Percentiles rank a stretch among this genome's conserved stretches.
Evolutionary conservation across 2,888 invertebrate genomes (phyloP).

Genomic region (Antheraea yamamai): DNA sequence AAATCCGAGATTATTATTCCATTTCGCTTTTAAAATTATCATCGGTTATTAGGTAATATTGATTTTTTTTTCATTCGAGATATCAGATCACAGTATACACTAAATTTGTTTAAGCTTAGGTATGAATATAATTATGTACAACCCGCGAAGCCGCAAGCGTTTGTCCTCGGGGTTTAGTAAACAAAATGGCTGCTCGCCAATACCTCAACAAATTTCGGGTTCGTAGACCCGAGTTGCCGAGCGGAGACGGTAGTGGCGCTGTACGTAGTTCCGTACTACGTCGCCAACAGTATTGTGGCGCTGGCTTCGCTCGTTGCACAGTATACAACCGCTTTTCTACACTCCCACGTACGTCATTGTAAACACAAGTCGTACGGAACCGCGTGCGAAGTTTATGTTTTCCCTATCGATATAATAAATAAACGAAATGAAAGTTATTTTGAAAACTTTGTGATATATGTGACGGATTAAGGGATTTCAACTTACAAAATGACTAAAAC

Average conservation of each 20-base stretch:
- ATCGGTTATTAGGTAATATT: neutral
- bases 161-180: conserved; percentile 40
- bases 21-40: neutral
- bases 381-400: conserved; percentile 57
- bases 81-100: neutral
- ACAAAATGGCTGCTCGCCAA: conserved; percentile 72
- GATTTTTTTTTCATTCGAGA: neutral
- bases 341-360: conserved; percentile 77
- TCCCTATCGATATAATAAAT: conserved; percentile 53
- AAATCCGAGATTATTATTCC: neutral
- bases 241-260: conserved; percentile 59
- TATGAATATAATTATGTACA: neutral
- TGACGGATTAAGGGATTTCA: conserved; percentile 34
- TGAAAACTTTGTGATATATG: conserved; percentile 53
- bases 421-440: conserved; percentile 57
- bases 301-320: conserved; percentile 55
- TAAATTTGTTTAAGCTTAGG: neutral
- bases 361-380: conserved; percentile 62
- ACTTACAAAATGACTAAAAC: conserved; percentile 80
- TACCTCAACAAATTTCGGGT: conserved; percentile 35
- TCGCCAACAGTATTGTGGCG: conserved; percentile 55
- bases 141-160: neutral
- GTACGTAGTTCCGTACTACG: conserved; percentile 65
- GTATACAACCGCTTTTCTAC: conserved; percentile 48
- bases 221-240: conserved; percentile 46